Percentiles rank a stretch among this genome's conserved stretches.
Conservation (phyloP, 2,797 vertebrate genomes). For the Cichlasoma orientale region DNA sequence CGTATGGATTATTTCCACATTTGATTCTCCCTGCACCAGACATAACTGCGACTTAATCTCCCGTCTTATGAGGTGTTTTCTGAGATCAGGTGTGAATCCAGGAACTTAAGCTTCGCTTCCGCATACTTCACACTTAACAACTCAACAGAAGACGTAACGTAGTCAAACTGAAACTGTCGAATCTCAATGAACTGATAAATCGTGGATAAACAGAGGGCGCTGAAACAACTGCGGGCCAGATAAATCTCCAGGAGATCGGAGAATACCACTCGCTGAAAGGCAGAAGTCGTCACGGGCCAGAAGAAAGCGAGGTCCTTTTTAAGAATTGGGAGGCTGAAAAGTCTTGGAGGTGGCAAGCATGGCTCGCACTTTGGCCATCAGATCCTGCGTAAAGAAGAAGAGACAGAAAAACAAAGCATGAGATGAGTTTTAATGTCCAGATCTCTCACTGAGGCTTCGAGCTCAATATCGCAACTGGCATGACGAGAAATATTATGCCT, state of each 20-base stretch:
- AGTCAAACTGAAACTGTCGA: neutral
- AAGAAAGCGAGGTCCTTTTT: conserved; percentile 61
- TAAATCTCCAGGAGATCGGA: conserved; percentile 26
- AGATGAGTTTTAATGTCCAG: conserved; percentile 1
- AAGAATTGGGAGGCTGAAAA: conserved; percentile 89
- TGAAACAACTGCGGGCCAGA: conserved; percentile 5
- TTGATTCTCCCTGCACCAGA: conserved; percentile 37
- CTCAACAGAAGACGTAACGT: neutral
- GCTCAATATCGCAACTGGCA: neutral
- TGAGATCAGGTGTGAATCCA: conserved; percentile 20
- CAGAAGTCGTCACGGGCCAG: conserved; percentile 16
- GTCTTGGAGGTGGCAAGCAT: conserved; percentile 97
- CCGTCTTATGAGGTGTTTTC: conserved; percentile 2
- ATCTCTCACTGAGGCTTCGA: neutral
- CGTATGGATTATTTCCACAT: conserved; percentile 31
- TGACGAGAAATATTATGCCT: neutral
- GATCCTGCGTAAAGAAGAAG: conserved; percentile 81
- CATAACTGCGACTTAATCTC: neutral
- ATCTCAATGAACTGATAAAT: conserved; percentile 9
- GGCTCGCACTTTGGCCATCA: conserved; percentile 98
- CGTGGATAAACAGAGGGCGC: neutral
- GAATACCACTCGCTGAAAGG: conserved; percentile 14
- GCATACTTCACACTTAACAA: conserved; percentile 7
- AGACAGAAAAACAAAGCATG: neutral
- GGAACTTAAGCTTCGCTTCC: conserved; percentile 15